Evolutionary conservation across 1,140 invertebrate genomes (phyloP), one percentile per base, ranked within the genome.

Genomic region (Dendrolimus kikuchii): DNA sequence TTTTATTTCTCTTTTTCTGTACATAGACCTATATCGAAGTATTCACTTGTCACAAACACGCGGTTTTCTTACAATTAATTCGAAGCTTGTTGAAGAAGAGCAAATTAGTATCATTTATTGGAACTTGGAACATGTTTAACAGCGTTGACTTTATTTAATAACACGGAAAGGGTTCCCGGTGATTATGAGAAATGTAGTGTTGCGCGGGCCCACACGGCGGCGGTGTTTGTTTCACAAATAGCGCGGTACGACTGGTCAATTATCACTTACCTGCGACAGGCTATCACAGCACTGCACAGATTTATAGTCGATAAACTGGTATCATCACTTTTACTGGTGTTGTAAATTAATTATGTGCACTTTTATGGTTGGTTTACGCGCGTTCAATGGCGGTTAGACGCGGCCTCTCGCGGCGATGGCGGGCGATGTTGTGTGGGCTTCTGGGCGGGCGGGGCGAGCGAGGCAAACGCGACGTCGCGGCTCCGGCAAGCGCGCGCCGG

Each of bases 201-300:
- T 23, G 23, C 23, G 23, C 23, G 23, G 63, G 48, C 58, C 61
- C 68, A 62, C 66, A 59, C 63, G 57, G 61, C 51, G 68, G 63
- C 43, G 44, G 37, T 59, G 56, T 66, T 65, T 64, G 57, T 50
- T 49, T 40, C 41, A 55, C 63, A 68, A 68, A 68, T 58, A 60
- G 37, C 42, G 60, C 66, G 62, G 57, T 38, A 51, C 53, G 59
- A 59, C 58, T 58, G 49, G 80, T 59, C 75, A 86, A 84, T 86
- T 84, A 86, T 76, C 82, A 86, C 82, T 84, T 81, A 86, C 82
- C 82, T 81, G 81, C 60, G 74, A 86, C 74, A 74, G 66, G 76
- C 68, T 79, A 81, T 71, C 77, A 84, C 75, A 74, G 78, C 80
- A 86, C 81, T 72, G 70, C 76, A 82, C 81, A 77, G 77, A 77